phyloP scores from a whole-genome alignment of 2,113 vertebrate genomes.

The Gavialis gangeticus region DNA sequence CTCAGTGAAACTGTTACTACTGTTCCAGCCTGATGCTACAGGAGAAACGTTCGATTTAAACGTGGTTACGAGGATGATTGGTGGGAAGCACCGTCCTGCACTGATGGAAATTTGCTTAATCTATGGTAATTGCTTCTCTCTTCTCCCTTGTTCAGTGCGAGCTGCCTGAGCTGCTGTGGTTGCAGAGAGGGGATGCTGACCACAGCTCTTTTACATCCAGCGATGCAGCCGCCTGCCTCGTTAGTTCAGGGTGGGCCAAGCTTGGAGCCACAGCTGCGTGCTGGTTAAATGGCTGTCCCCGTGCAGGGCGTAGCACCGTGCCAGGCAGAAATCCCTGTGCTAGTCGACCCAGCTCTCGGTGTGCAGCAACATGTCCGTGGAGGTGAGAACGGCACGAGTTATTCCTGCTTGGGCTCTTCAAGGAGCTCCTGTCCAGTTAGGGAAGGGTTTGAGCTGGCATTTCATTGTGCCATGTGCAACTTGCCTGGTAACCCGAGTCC shows the following conservation, averaged over 20 bases:
- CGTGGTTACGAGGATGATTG: not conserved
- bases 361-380: not conserved
- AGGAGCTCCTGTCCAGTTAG: too few species aligned
- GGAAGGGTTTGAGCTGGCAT: too few species aligned
- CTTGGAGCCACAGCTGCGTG: not conserved
- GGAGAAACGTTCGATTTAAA: not conserved
- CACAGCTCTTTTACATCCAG: slow-evolving; percentile 35
- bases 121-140: slow-evolving; percentile 45
- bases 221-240: slow-evolving; percentile 31
- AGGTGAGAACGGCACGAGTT: too few species aligned
- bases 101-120: slow-evolving; percentile 39
- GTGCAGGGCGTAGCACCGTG: not conserved
- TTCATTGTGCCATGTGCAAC: too few species aligned
- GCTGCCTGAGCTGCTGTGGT: slow-evolving; percentile 37
- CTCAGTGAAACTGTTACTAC: not conserved
- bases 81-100: not conserved
- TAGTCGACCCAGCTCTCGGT: not conserved
- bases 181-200: slow-evolving; percentile 21
- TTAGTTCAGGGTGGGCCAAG: slow-evolving; percentile 32
- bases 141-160: slow-evolving; percentile 40
- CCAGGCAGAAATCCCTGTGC: not conserved
- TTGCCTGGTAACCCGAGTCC: too few species aligned
- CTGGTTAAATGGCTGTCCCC: not conserved
- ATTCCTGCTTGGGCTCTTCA: too few species aligned
- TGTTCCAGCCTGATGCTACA: not conserved